Conservation (phyloP, 2,113 vertebrate species). For the Psettodes erumei region DNA sequence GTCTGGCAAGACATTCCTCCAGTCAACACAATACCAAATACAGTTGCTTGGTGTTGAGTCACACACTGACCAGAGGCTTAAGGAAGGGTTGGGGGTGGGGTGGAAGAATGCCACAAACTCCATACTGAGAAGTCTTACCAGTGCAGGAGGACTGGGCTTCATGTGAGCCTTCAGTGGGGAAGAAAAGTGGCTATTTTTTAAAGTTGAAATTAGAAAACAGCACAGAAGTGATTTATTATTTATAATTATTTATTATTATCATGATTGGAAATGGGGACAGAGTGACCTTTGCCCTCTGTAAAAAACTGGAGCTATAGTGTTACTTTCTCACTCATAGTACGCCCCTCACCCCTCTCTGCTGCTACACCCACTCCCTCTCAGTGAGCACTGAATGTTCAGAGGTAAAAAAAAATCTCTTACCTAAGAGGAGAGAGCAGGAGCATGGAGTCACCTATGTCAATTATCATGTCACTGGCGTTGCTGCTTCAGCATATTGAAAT, state of each 20-base stretch:
- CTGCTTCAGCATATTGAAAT: not conserved
- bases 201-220: not conserved
- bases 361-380: slow-evolving; percentile 41
- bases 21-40: slow-evolving; percentile 69
- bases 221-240: no score
- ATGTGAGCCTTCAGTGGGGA: not conserved
- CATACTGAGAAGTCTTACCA: not conserved
- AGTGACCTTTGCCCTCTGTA: slow-evolving; percentile 32
- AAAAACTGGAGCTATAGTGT: slow-evolving; percentile 20
- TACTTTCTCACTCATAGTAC: slow-evolving; percentile 13
- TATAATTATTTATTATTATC: no score
- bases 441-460: not conserved
- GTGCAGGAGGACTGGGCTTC: not conserved
- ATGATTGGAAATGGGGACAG: not conserved
- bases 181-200: not conserved
- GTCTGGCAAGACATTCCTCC: slow-evolving; percentile 60
- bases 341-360: not conserved
- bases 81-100: not conserved
- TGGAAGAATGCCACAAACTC: slow-evolving; percentile 27
- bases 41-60: slow-evolving; percentile 52
- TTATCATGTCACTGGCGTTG: not conserved
- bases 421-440: not conserved
- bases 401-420: slow-evolving; percentile 1
- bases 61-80: not conserved
- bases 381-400: slow-evolving; percentile 57